Evolutionary conservation across 1,140 invertebrate species (phyloP).

Genomic region (Agrypnia vestita): DNA sequence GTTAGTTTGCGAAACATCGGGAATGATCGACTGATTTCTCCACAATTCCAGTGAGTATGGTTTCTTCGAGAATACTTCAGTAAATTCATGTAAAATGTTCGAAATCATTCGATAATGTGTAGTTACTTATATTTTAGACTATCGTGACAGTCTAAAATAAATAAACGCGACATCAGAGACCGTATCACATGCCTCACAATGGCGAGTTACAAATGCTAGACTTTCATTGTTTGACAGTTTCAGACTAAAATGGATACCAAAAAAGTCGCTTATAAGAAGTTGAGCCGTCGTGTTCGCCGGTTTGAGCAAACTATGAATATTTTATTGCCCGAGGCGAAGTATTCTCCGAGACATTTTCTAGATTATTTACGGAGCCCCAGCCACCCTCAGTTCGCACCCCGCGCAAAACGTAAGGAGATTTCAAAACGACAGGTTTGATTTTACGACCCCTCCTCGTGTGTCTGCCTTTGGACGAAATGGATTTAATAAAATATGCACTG

Average conservation of each 20-base stretch:
- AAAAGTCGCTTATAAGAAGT: conserved; percentile 40
- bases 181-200: too few species aligned
- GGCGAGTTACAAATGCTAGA: background rate
- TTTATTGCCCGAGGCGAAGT: conserved; percentile 31
- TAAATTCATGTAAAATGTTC: too few species aligned
- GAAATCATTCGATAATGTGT: too few species aligned
- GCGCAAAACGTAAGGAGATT: conserved; percentile 1
- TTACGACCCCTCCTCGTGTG: background rate
- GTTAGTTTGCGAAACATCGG: too few species aligned
- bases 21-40: too few species aligned
- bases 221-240: conserved; percentile 2
- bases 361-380: background rate
- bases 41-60: too few species aligned
- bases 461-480: background rate
- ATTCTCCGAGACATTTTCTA: conserved; percentile 11
- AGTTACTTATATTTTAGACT: too few species aligned
- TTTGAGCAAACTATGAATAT: conserved; percentile 47
- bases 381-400: background rate
- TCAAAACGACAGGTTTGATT: conserved; percentile 21
- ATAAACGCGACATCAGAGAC: too few species aligned
- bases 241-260: conserved; percentile 2
- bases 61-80: too few species aligned
- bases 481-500: conserved; percentile 19
- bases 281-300: conserved; percentile 8
- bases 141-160: too few species aligned